Conservation (phyloP, 2,797 vertebrate species). For the Heterohyrax brucei region DNA sequence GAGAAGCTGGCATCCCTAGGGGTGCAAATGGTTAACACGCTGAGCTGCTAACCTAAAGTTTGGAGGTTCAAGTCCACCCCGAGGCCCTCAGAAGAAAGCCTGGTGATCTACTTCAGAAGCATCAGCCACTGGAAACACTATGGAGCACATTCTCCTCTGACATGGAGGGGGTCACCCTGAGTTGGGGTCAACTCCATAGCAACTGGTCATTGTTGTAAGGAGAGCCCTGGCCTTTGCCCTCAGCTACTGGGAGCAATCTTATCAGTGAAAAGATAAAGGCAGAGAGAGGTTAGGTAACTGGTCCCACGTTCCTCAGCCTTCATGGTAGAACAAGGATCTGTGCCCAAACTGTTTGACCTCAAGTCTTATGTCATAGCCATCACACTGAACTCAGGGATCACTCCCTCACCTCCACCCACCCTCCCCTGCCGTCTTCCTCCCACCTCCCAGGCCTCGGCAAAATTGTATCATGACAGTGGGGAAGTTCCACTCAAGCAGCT, state of each 20-base stretch:
- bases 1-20: neutral
- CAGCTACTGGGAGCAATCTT: neutral
- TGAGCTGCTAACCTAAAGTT: neutral
- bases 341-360: neutral
- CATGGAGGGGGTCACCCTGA: neutral
- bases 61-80: neutral
- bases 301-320: too few relatives aligned
- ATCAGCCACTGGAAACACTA: too few relatives aligned
- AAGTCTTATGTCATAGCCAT: neutral
- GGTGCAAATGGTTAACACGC: neutral
- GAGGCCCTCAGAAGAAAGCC: neutral
- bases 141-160: neutral
- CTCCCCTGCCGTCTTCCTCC: neutral
- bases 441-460: neutral
- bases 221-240: too few relatives aligned
- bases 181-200: too few relatives aligned
- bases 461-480: neutral
- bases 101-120: too few relatives aligned
- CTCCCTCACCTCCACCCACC: neutral
- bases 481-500: neutral
- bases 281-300: neutral
- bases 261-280: neutral
- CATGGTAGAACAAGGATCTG: neutral
- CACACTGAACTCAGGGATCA: too few relatives aligned
- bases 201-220: too few relatives aligned